Base-by-base conservation (phyloP, 2,888 invertebrate genomes). In the Philhelius pedissequus region DNA sequence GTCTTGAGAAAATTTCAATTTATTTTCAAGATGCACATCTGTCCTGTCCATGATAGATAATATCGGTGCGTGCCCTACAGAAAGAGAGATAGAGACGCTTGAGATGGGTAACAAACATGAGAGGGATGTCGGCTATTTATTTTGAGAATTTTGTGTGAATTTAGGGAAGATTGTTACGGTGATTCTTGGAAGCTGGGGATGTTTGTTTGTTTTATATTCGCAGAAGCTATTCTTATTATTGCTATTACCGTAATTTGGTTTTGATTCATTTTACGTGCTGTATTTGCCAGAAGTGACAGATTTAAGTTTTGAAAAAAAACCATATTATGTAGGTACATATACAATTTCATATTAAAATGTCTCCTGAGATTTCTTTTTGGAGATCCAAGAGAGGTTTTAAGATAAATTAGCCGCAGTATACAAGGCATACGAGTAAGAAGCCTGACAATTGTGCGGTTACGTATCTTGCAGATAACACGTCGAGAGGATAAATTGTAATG, bases 1-100 rank as follows among this genome's bases (percentile, higher is more conserved):
- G 32, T 64, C 45, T 62, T 32, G 64, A 48, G 22, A 48, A 64
- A 32, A 48, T 48, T 64, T 64, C 64, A 64, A 64, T 64, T 64
- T 64, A 64, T 64, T 64, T 48, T 64, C 40, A 48, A 64, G 32
- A 48, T 48, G 64, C 48, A 48, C 64, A 64, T 22, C 45, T 22
- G 48, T 48, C 22, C 32, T 9, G 45, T 40, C 13, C 32, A 6
- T 22, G 0, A 0, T 22, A 32, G 30, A 32, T 30, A 30, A 45
- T 32, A 60, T 27, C 35, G 32, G 45, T 22, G 20, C 32, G 32
- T 64, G 9, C 1, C 13, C 25, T 48, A 22, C 4, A 22, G 13
- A 22, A 20, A 18, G 35, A 40, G 40, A 40, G 15, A 40, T 9
- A 4, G 32, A 11, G 2, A n/a, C 20, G 4, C 11, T 25, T 18